These are phyloP conservation scores for Sparus aurata DNA, from an alignment of 2,797 vertebrate species.

Conservation along the genomic window DNA sequence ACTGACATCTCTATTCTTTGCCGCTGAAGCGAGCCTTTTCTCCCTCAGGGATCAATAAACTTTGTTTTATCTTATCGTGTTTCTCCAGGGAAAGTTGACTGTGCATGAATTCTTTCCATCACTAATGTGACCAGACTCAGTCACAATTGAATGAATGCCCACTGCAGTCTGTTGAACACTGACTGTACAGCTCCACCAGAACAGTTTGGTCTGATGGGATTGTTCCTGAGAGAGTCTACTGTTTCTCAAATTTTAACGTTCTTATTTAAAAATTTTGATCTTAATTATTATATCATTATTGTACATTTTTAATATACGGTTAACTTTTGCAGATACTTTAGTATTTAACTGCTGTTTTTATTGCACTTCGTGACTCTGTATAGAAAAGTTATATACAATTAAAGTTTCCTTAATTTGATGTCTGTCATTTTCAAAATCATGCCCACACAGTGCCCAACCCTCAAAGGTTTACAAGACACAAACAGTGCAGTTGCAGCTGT, in stretches of 20 bases:
- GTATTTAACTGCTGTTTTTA: no score
- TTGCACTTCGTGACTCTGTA: no score
- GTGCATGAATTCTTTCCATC: conserved; percentile 25
- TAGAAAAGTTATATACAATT: no score
- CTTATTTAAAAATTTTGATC: neutral
- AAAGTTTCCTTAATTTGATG: no score
- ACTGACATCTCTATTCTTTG: conserved; percentile 6
- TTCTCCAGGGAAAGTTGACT: conserved; percentile 40
- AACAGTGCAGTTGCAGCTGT: no score
- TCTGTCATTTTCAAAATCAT: no score
- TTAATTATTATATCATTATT: no score
- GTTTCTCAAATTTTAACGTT: neutral
- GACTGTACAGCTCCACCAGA: neutral
- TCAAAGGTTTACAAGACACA: no score
- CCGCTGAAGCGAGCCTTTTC: neutral
- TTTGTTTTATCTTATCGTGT: conserved; percentile 43
- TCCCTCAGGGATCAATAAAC: conserved; percentile 53
- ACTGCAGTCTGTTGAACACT: conserved; percentile 11
- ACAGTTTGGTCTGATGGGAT: neutral
- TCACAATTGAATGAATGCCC: conserved; percentile 28
- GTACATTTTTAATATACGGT: no score
- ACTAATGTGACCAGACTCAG: conserved; percentile 39
- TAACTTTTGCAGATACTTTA: no score
- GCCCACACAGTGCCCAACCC: no score
- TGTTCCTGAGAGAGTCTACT: neutral